Evolutionary conservation across 2,888 invertebrate species (phyloP).

Genomic region (Abscondita cerata): DNA sequence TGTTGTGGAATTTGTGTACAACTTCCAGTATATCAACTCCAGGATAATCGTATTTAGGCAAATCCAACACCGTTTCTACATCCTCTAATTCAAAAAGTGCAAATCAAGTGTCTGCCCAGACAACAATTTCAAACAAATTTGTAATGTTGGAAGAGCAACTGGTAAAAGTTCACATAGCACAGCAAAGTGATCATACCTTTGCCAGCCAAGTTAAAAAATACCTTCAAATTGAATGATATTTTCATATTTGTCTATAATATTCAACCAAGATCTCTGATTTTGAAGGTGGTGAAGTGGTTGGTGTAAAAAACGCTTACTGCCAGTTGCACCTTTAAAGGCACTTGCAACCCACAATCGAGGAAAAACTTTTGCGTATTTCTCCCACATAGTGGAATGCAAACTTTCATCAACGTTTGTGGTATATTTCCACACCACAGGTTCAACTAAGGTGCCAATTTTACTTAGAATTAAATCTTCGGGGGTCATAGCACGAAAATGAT

Average conservation of each 20-base stretch:
- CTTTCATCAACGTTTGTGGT: constrained; percentile 57
- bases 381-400: constrained; percentile 59
- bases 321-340: constrained; percentile 83
- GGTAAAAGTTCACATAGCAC: constrained; percentile 71
- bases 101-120: too few relatives aligned
- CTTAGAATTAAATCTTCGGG: constrained; percentile 59
- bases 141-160: constrained; percentile 67
- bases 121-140: constrained; percentile 64
- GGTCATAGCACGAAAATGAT: constrained; percentile 72
- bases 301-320: constrained; percentile 61
- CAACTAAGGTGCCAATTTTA: constrained; percentile 61
- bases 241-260: constrained; percentile 63
- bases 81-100: too few relatives aligned
- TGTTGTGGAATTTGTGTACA: constrained; percentile 58
- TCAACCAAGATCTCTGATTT: constrained; percentile 78
- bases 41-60: constrained; percentile 53
- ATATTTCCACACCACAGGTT: constrained; percentile 79
- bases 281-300: constrained; percentile 68
- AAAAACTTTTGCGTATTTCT: constrained; percentile 68
- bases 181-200: constrained; percentile 72
- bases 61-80: constrained; percentile 48
- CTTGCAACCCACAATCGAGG: constrained; percentile 79
- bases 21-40: constrained; percentile 53
- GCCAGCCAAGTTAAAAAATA: constrained; percentile 76
- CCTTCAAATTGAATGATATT: constrained; percentile 65